Base-by-base conservation (phyloP, 2,113 vertebrate genomes). In the Gobiocypris rarus region DNA sequence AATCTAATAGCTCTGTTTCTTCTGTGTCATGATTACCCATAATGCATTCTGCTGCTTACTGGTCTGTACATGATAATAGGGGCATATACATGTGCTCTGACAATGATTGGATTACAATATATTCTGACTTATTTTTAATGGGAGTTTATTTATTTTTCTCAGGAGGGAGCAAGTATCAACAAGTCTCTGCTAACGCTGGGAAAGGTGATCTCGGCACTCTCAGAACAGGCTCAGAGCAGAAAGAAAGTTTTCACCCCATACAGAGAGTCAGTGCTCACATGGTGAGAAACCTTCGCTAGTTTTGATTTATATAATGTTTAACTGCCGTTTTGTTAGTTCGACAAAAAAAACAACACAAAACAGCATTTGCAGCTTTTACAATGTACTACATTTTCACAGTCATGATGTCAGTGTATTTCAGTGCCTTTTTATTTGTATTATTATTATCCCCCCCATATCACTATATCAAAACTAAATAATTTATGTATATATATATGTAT, bases 121-220 rank as follows among this genome's bases (percentile, higher is more conserved):
- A 15, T 50, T 15, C 4, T 5, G 65, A 22, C 3, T 50, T 7
- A 11, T 75, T 38, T 77, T 41, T 50, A 31, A 67, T 34, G 5
- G 17, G 63, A 34, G n/a, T n/a, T n/a, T n/a, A 6, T 75, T 87
- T 74, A n/a, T 84, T 89, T 85, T 84, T 81, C 26, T 19, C 71
- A 99, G 98, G 98, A 99, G 88, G 97, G 97, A 10, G 96, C 92
- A 15, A 99, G 96, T 90, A 98, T 99, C 90, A 99, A 99, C 91
- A 99, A 97, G 90, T 99, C 98, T 26, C 90, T 99, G 88, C 90
- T 98, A 11, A 98, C 97, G 1, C 91, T 99, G 82, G 98, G 97
- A 83, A 99, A 97, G 82, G 97, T 99, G 87, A 97, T 99, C 90
- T 98, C 95, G 81, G 95, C 97, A 0, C 94, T 99, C n/a, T 96